These are phyloP conservation scores for Piliocolobus tephrosceles DNA, from an alignment of 2,113 vertebrate genomes.

Conservation along the genomic window DNA sequence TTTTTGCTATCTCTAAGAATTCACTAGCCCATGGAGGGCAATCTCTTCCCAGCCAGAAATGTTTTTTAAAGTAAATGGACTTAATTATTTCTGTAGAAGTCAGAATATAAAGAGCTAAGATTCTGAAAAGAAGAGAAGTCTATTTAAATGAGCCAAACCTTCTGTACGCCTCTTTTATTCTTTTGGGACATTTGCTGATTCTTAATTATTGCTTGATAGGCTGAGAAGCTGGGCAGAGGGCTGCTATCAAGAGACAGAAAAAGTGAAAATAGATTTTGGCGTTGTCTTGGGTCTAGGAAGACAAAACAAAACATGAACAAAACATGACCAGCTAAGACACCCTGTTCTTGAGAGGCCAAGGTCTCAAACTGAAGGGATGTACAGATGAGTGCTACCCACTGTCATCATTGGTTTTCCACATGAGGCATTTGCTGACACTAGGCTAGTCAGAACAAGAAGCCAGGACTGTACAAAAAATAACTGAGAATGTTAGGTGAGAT, in stretches of 20 bases:
- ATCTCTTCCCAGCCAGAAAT: too few relatives aligned
- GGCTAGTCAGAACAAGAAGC: background rate
- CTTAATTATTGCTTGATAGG: background rate
- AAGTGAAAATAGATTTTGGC: background rate
- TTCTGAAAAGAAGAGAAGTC: background rate
- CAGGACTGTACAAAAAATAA: background rate
- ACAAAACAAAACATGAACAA: background rate
- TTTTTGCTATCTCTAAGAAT: too few relatives aligned
- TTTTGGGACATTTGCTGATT: background rate
- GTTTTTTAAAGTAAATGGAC: background rate
- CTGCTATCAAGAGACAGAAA: background rate
- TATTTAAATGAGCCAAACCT: background rate
- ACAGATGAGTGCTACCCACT: background rate
- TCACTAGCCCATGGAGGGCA: background rate
- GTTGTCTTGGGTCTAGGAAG: background rate
- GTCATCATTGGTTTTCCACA: background rate
- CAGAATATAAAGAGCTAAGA: background rate
- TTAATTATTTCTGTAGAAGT: background rate
- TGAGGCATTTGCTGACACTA: background rate
- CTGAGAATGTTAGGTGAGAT: background rate
- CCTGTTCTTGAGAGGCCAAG: too few relatives aligned
- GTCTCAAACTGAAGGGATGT: background rate
- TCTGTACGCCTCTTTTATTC: background rate
- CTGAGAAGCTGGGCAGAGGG: background rate
- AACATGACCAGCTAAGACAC: background rate